Percentiles rank a stretch among this genome's conserved stretches.
Conservation (phyloP, 2,113 vertebrate genomes). For the Ciconia boyciana region DNA sequence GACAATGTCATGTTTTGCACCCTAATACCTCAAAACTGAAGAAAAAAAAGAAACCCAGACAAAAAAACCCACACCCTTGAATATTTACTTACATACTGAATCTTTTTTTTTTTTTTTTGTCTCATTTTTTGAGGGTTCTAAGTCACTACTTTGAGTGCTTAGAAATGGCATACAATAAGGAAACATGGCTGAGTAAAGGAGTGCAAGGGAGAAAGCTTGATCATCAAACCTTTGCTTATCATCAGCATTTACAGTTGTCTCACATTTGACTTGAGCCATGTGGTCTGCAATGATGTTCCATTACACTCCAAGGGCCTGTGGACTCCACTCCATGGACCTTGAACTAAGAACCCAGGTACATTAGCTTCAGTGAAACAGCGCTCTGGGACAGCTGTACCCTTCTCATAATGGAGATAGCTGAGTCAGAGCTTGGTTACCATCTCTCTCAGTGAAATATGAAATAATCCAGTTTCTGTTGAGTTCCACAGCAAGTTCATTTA, state of each 20-base stretch:
- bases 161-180: not conserved
- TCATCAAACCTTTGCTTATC: not conserved
- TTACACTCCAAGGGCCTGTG: not conserved
- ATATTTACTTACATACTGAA: not conserved
- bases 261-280: not conserved
- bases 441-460: not conserved
- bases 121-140: not conserved
- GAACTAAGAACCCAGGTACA: not conserved
- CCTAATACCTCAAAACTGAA: not conserved
- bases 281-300: not conserved
- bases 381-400: not conserved
- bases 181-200: not conserved
- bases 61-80: rapidly evolving
- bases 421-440: not conserved
- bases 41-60: not conserved
- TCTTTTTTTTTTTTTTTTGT: not conserved
- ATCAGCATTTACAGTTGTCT: rapidly evolving
- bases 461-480: not conserved
- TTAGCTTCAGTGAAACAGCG: not conserved
- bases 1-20: not conserved
- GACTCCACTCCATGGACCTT: not conserved
- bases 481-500: not conserved
- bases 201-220: not conserved
- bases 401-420: not conserved
- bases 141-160: not conserved